phyloP scores from a whole-genome alignment of 2,113 vertebrate species.

The Xiphorhynchus elegans region DNA sequence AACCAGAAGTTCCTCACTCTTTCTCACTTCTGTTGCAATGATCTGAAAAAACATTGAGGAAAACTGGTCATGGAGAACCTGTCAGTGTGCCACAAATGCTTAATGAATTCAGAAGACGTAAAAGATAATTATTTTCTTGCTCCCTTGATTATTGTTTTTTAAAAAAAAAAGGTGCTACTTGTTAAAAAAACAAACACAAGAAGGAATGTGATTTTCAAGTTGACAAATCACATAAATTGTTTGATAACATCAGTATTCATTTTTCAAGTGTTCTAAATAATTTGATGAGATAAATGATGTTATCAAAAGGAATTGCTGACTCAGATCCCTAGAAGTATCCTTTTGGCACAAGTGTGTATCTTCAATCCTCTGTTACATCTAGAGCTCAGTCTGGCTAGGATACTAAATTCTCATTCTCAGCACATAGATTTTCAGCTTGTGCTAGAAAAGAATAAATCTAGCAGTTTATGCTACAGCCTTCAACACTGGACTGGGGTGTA shows the following conservation, averaged over 20 bases:
- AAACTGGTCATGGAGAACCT: background rate
- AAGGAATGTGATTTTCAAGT: background rate
- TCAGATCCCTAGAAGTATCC: background rate
- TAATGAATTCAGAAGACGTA: background rate
- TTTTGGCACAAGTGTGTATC: background rate
- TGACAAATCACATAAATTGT: background rate
- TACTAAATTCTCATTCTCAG: background rate
- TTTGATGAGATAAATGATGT: background rate
- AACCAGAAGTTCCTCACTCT: background rate
- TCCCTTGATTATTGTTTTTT: background rate
- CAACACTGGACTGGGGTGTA: rapidly evolving
- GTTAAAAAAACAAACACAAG: background rate
- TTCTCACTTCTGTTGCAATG: background rate
- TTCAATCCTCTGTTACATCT: background rate
- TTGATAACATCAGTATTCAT: background rate
- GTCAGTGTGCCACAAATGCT: background rate
- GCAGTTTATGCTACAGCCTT: background rate
- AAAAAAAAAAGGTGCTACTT: background rate
- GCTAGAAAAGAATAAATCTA: background rate
- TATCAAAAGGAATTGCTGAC: background rate
- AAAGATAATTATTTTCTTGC: background rate
- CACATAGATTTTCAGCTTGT: background rate
- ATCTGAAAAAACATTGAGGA: background rate
- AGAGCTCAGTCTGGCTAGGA: background rate
- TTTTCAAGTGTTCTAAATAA: background rate